Base-by-base conservation (phyloP, 2,113 vertebrate genomes). In the Cricetomys ansorgei region DNA sequence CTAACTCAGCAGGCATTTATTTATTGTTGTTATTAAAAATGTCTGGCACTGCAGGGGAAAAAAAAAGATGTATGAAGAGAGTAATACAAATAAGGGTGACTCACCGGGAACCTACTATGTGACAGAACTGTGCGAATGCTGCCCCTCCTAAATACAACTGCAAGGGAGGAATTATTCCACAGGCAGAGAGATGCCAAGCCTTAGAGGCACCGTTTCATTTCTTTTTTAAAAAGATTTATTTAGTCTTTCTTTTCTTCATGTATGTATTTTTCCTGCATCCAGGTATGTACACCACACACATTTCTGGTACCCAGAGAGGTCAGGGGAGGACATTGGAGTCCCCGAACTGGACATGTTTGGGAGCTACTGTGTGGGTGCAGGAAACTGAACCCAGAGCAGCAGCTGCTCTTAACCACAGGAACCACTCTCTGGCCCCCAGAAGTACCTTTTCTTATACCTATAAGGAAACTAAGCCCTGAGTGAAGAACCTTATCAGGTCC, bases 1-100 rank as follows among this genome's bases (percentile, higher is more conserved):
- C 86, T 37, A 94, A 53, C 91, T 91, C 94, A 87, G 95, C 88
- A 94, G 90, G 86, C 85, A 55, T 88, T 95, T 98, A 92, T 95
- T 90, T 97, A 94, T 85, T 91, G 50, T 95, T 94, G 70, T 65
- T 92, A 94, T 95, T 96, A 91, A 95, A 97, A 95, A 96, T 94
- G 89, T 37, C 67, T 98, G 70, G 88, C 91, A 88, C 57, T 89
- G 72, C 64, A 92, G 93, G 92, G 90, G 81, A 83, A 69, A 88
- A 69, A 72, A 89, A 75, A 92, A 87, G 81, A 90, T 17, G 55
- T 95, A 55, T 88, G 62, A 73, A 94, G 88, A 94, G 81, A 91
- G 37, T 8, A 62, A 85, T 48, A 89, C 48, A 84, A 88, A 92
- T 69, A 88, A 55, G 48, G 86, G 48, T 50, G 79, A 59, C 43